A percentile compares a stretch with the other conserved stretches of the same genome.
phyloP scores from a whole-genome alignment of 1,140 invertebrate species.

The Drosophila ambigua region DNA sequence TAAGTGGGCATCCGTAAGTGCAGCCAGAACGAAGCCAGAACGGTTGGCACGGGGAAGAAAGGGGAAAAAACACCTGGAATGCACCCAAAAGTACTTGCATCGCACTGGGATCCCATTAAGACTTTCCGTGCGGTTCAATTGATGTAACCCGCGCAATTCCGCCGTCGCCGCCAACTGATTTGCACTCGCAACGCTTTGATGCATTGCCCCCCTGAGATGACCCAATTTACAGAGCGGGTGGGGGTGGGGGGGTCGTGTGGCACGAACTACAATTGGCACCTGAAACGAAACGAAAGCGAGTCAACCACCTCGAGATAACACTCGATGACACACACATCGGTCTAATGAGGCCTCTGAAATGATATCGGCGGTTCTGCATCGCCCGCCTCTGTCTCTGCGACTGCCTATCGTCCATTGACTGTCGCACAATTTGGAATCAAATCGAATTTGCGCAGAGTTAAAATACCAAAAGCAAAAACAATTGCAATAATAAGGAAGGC shows the following conservation, averaged over 20 bases:
- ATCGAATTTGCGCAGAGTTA: background rate
- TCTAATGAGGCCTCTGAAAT: constrained; percentile 11
- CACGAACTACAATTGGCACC: constrained; percentile 12
- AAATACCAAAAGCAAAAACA: too few species aligned
- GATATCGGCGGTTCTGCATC: background rate
- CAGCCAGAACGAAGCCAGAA: too few species aligned
- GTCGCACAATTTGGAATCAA: background rate
- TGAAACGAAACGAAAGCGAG: background rate
- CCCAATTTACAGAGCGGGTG: too few species aligned
- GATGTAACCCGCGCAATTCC: background rate
- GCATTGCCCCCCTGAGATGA: too few species aligned
- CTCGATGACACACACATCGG: background rate
- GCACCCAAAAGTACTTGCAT: constrained; percentile 1
- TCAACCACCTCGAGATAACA: constrained; percentile 10
- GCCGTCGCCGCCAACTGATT: background rate
- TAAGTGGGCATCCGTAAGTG: too few species aligned
- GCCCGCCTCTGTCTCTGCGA: too few species aligned
- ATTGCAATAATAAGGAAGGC: constrained; percentile 12
- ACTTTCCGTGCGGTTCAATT: too few species aligned
- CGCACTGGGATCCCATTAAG: constrained; percentile 3
- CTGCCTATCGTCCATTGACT: constrained; percentile 23
- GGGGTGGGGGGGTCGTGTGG: too few species aligned
- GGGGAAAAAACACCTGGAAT: constrained; percentile 31
- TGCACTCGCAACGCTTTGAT: too few species aligned
- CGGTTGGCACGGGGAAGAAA: too few species aligned